Base-by-base conservation (phyloP, 2,888 invertebrate genomes). In the Drosophila aldrichi region DNA sequence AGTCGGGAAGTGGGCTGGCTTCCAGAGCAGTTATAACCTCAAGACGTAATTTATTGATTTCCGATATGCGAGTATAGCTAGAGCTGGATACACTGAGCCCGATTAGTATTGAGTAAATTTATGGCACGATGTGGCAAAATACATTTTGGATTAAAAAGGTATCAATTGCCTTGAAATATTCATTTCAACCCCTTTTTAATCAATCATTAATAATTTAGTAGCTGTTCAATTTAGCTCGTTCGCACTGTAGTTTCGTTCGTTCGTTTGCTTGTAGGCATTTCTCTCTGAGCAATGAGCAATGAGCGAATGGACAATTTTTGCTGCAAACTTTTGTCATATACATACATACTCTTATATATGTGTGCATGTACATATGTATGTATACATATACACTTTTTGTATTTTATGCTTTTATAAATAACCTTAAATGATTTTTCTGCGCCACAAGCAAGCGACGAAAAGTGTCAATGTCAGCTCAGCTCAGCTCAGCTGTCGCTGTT, bases 401-500 rank as follows among this genome's bases (percentile, higher is more conserved):
- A 68, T 67, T 46, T 64, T 52, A 59, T 73, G 62, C 43, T 66
- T 75, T 83, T 87, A 84, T 86, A 84, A 84, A 84, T 84, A 84
- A 87, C 72, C 84, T 87, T 81, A 78, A 87, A 76, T 68, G 88
- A 81, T 77, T 85, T 80, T 79, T 68, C 56, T 74, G 66, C 71
- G 74, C 74, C 74, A 63, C 70, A 64, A 70, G 75, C 81, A 69
- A 79, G 57, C 49, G 66, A 74, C 74, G 63, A 85, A 86, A 89
- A 89, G 86, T 86, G 86, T 86, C 86, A 89, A 86, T 86, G 86
- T 86, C 88, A 86, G 86, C 88, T n/a, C 52, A 20, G 78, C 85
- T 86, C 79, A 74, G 78, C 85, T 86, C 77, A 75, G 66, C 73
- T 74, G 57, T 65, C 64, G 68, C 38, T 64, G 67, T 67, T 66